Percentiles rank a stretch among this genome's conserved stretches.
Evolutionary conservation across 1,140 invertebrate species (phyloP).

Genomic region (Contarinia nasturtii): DNA sequence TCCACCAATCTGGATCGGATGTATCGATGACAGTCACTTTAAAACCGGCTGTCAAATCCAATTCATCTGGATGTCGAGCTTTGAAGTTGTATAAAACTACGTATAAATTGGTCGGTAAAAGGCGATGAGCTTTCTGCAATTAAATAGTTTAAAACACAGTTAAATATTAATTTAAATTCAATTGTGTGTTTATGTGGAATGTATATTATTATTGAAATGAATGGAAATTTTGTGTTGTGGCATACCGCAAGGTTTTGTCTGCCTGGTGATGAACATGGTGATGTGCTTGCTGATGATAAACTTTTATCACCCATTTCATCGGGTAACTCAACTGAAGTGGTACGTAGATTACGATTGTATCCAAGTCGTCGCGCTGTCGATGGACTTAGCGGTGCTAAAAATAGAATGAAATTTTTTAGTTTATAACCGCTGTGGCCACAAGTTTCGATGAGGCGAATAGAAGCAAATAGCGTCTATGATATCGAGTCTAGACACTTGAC

Average conservation of each 20-base stretch:
- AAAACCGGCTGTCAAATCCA: constrained; percentile 88
- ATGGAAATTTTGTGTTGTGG: not conserved
- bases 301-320: constrained; percentile 75
- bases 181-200: not conserved
- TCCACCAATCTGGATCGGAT: constrained; percentile 92
- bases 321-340: constrained; percentile 80
- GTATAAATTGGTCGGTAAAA: constrained; percentile 79
- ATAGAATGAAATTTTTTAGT: constrained; percentile 5
- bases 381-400: constrained; percentile 73
- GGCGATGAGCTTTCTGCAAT: constrained; percentile 58
- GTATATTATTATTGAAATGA: too few relatives aligned
- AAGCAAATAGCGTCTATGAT: not conserved
- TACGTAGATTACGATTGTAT: constrained; percentile 57
- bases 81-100: constrained; percentile 92
- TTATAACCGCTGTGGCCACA: not conserved
- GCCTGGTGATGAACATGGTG: constrained; percentile 74
- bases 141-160: not conserved
- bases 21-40: constrained; percentile 83
- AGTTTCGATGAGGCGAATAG: not conserved
- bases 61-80: constrained; percentile 77
- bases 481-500: constrained; percentile 4
- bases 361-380: constrained; percentile 49
- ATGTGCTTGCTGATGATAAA: constrained; percentile 74
- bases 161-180: not conserved
- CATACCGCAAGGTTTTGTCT: constrained; percentile 23